phyloP scores from a whole-genome alignment of 2,113 vertebrate genomes.

The Chiloscyllium plagiosum region DNA sequence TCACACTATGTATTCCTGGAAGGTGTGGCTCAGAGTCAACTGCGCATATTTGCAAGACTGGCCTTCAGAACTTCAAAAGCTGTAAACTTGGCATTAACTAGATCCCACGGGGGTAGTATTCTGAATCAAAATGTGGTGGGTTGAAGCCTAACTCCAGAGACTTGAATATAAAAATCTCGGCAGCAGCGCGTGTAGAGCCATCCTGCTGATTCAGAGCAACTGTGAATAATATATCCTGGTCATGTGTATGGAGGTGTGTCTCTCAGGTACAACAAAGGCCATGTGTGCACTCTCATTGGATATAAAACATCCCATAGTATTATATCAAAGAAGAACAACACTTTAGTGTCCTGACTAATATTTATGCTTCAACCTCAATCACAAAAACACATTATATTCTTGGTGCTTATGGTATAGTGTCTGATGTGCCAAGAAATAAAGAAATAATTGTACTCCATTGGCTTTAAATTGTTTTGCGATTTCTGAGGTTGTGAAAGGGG shows the following conservation, averaged over 20 bases:
- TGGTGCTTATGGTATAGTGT: background rate
- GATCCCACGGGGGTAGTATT: background rate
- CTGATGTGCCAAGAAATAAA: background rate
- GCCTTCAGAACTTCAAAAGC: background rate
- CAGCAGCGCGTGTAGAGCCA: background rate
- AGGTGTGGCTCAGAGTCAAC: background rate
- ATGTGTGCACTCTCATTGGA: background rate
- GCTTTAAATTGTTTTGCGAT: background rate
- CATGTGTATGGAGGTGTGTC: background rate
- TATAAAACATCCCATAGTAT: background rate
- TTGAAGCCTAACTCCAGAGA: background rate
- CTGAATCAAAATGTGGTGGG: background rate
- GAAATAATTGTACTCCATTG: background rate
- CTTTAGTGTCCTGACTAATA: background rate
- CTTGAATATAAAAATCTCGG: background rate
- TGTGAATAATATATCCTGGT: background rate
- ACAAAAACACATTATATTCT: background rate
- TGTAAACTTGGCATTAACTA: background rate
- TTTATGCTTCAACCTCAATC: background rate
- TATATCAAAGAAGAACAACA: background rate
- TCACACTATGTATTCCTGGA: background rate
- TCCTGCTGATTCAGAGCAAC: background rate
- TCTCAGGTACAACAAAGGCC: background rate
- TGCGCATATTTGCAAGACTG: background rate
- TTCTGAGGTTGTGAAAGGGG: background rate